Evolutionary conservation across 2,888 invertebrate genomes (phyloP).

Genomic region (Belgica antarctica): DNA sequence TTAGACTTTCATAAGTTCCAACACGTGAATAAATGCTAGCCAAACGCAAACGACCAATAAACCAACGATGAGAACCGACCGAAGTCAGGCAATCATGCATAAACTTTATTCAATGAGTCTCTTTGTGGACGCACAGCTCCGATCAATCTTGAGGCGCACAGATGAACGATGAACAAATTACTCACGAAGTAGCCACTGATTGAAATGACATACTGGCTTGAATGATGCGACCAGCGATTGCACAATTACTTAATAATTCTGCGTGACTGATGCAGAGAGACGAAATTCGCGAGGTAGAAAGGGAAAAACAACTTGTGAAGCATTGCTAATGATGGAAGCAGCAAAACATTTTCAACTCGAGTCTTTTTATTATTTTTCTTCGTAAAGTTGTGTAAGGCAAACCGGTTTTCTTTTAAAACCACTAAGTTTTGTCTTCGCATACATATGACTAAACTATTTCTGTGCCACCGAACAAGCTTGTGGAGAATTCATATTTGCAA

Average conservation of each 20-base stretch:
- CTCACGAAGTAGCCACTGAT: not conserved
- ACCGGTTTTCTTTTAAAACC: conserved; percentile 7
- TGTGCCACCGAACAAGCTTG: not conserved
- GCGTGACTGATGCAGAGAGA: not conserved
- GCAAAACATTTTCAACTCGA: not conserved
- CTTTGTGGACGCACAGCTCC: too few relatives aligned
- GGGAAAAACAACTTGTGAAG: not conserved
- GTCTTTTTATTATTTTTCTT: not conserved
- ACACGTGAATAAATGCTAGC: too few relatives aligned
- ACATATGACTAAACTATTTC: not conserved
- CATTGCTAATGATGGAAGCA: conserved; percentile 27
- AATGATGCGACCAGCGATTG: conserved; percentile 30
- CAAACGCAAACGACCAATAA: too few relatives aligned
- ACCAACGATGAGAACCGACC: too few relatives aligned
- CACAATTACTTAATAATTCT: conserved; percentile 30
- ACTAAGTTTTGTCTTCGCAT: conserved; percentile 17
- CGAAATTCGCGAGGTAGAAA: not conserved
- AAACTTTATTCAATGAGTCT: too few relatives aligned
- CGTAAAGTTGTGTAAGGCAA: not conserved
- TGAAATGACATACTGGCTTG: not conserved
- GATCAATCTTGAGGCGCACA: not conserved
- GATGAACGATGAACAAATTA: not conserved
- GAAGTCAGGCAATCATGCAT: too few relatives aligned
- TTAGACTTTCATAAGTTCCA: too few relatives aligned
- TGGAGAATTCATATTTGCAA: not conserved